A percentile compares a stretch with the other conserved stretches of the same genome.
phyloP scores from a whole-genome alignment of 1,140 invertebrate genomes.

The Penaeus japonicus region DNA sequence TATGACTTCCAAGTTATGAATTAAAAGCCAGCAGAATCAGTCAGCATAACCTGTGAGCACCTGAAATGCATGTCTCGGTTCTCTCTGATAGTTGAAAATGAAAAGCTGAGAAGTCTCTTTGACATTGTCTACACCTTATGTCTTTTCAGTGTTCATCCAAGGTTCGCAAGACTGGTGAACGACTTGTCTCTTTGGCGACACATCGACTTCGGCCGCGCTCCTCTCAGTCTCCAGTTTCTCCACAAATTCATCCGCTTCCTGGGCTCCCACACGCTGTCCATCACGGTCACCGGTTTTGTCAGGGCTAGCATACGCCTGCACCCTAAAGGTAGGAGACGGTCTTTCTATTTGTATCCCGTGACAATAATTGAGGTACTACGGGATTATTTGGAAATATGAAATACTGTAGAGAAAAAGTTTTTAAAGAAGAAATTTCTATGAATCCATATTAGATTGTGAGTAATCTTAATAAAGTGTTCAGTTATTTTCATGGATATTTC shows the following conservation, averaged over 20 bases:
- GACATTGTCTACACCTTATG: too few relatives aligned
- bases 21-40: too few relatives aligned
- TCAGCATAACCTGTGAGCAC: too few relatives aligned
- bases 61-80: too few relatives aligned
- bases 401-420: neutral
- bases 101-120: too few relatives aligned
- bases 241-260: slow-evolving; percentile 47
- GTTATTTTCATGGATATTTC: too few relatives aligned
- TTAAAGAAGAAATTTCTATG: neutral
- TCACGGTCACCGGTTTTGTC: slow-evolving; percentile 48
- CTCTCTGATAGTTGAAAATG: too few relatives aligned
- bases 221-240: slow-evolving; percentile 50
- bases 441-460: neutral
- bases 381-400: neutral
- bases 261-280: slow-evolving; percentile 42
- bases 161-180: slow-evolving; percentile 30
- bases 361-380: neutral
- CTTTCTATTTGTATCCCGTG: neutral
- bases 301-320: slow-evolving; percentile 23
- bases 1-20: too few relatives aligned
- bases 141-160: slow-evolving; percentile 47
- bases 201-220: slow-evolving; percentile 38
- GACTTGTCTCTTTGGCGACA: slow-evolving; percentile 45
- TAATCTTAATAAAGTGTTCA: neutral
- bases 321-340: slow-evolving; percentile 30